A percentile compares a stretch with the other conserved stretches of the same genome.
phyloP scores from a whole-genome alignment of 2,797 vertebrate species.

The Melanotaenia maccullochi region DNA sequence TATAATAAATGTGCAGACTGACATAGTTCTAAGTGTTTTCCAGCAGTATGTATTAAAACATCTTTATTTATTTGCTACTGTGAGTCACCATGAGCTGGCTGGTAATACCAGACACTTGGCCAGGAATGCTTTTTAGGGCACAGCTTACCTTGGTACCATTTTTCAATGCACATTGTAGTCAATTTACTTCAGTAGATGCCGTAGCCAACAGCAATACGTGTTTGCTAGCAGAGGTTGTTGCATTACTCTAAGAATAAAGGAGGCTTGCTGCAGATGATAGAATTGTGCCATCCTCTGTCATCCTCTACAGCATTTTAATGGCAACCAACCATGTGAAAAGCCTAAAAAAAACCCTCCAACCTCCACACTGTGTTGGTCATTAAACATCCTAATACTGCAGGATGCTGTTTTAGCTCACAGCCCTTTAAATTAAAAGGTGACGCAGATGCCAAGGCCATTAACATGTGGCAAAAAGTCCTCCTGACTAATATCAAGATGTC shows the following conservation, averaged over 20 bases:
- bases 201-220: too few species aligned
- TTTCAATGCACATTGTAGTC: neutral
- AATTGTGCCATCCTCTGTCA: neutral
- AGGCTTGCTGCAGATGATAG: neutral
- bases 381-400: neutral
- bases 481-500: neutral
- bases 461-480: neutral
- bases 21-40: neutral
- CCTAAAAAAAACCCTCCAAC: too few species aligned
- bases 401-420: neutral
- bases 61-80: neutral
- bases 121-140: neutral
- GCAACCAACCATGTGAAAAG: neutral
- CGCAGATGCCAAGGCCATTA: neutral
- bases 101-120: neutral
- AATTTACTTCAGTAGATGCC: neutral
- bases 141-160: neutral
- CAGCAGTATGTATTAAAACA: neutral
- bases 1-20: too few species aligned
- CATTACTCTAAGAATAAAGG: too few species aligned
- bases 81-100: neutral
- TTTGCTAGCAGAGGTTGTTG: too few species aligned
- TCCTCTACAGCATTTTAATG: neutral
- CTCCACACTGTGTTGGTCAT: neutral
- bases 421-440: neutral